Base-by-base conservation (phyloP, 35 echinoderm and acorn worm genomes). In the Hemicentrotus pulcherrimus region DNA sequence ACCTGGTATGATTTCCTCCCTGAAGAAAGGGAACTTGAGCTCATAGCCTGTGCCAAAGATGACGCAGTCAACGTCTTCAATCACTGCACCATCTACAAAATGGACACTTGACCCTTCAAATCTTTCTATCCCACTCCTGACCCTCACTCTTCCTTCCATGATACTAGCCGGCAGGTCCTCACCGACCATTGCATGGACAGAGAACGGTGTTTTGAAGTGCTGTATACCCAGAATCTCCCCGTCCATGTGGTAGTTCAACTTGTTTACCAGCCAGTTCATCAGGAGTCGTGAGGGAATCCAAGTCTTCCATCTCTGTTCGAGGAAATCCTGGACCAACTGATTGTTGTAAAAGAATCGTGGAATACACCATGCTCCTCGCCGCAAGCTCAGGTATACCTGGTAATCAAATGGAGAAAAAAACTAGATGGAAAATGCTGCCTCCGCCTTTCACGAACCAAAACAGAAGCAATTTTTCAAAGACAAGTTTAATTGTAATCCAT, bases 1-100 rank as follows among this genome's bases (percentile, higher is more conserved):
- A 97, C 96, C 96, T 86, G 71, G 85, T 13, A 97, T 47, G 15
- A 97, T 33, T n/a, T 87, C 58, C 52, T 88, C 28, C 31, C 58
- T 71, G 19, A 97, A 48, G 85, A 97, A 97, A 31, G 96, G 96
- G 46, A 94, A 55, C 8, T 94, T 94, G 3, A 96, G 58, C n/a
- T 90, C n/a, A 61, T 97, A 97, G 6, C 96, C 96, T 0, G 96
- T 97, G 35, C 95, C 96, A 96, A 94, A 97, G 11, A 97, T 86
- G 7, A 97, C 94, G 16, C 33, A 86, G 32, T 97, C 96, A 19
- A 97, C 46, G 61, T 95, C 47, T 19, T 96, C 88, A 4, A 95
- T 87, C 52, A 12, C 52, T 5, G 91, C 48, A 28, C 96, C 96
- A 60, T 97, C 96, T 5, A 91, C 94, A 31, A 97, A 95, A 18